A percentile compares a stretch with the other conserved stretches of the same genome.
These are phyloP conservation scores for Micromys minutus DNA, from an alignment of 2,113 vertebrate genomes.

Conservation along the genomic window DNA sequence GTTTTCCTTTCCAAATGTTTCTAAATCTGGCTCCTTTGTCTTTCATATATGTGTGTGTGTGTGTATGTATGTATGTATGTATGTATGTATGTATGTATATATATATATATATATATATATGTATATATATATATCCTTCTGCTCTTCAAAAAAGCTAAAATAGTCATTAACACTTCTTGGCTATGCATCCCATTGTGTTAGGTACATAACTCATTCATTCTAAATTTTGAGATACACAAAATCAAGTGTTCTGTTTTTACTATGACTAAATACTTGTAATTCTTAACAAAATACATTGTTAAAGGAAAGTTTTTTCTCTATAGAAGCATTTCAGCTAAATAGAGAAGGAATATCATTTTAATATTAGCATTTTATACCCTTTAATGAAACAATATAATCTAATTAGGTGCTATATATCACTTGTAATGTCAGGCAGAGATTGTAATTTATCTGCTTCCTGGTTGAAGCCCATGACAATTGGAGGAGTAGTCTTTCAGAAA, in stretches of 20 bases:
- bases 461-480: neutral
- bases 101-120: no score
- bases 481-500: neutral
- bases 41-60: neutral
- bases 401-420: neutral
- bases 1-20: neutral
- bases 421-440: neutral
- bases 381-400: neutral
- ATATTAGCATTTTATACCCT: neutral
- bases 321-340: neutral
- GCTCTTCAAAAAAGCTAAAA: slow-evolving; percentile 7
- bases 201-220: neutral
- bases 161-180: slow-evolving; percentile 12
- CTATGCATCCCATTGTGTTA: neutral
- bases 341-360: slow-evolving; percentile 27
- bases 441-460: neutral
- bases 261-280: neutral
- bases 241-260: neutral
- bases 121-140: neutral
- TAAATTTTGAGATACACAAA: slow-evolving; percentile 34
- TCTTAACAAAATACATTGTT: neutral
- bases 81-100: no score
- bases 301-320: slow-evolving; percentile 19
- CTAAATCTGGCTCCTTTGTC: neutral
- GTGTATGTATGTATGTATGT: no score